A percentile compares a stretch with the other conserved stretches of the same genome.
Evolutionary conservation across 2,797 vertebrate species (phyloP).

Genomic region (Arctocebus calabarensis): DNA sequence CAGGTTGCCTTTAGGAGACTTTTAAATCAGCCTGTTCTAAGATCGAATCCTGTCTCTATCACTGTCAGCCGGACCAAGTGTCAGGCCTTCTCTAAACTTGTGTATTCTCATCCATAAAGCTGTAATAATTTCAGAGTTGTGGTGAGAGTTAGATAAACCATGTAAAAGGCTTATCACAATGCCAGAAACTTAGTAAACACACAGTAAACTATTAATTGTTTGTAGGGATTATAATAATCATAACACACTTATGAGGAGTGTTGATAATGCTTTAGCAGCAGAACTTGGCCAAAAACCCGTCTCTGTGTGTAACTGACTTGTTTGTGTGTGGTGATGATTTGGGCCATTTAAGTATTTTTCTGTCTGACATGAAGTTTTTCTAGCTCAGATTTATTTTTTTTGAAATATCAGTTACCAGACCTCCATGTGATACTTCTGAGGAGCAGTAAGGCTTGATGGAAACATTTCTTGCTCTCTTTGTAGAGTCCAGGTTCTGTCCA

Average conservation of each 20-base stretch:
- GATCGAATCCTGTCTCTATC: too few relatives aligned
- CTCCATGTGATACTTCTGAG: not conserved
- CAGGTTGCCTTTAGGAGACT: not conserved
- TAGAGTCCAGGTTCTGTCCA: not conserved
- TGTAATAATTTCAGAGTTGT: not conserved
- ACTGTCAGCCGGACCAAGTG: not conserved
- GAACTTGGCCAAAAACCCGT: not conserved
- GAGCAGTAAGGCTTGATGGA: not conserved
- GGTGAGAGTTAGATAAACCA: not conserved
- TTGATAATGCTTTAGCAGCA: not conserved
- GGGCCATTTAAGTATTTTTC: not conserved
- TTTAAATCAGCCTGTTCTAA: not conserved
- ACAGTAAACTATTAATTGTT: not conserved
- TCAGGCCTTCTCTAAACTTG: not conserved
- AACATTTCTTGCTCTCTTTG: slow-evolving; percentile 14
- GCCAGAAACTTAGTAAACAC: not conserved
- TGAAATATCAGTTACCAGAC: not conserved
- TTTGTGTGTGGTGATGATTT: not conserved
- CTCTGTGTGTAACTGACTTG: not conserved
- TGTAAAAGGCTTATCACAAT: not conserved
- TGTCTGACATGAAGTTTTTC: not conserved
- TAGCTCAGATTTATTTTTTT: not conserved
- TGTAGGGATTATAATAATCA: not conserved
- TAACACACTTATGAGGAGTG: not conserved
- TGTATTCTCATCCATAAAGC: not conserved